Evolutionary conservation across 2,797 vertebrate species (phyloP).

Genomic region (Huso huso): DNA sequence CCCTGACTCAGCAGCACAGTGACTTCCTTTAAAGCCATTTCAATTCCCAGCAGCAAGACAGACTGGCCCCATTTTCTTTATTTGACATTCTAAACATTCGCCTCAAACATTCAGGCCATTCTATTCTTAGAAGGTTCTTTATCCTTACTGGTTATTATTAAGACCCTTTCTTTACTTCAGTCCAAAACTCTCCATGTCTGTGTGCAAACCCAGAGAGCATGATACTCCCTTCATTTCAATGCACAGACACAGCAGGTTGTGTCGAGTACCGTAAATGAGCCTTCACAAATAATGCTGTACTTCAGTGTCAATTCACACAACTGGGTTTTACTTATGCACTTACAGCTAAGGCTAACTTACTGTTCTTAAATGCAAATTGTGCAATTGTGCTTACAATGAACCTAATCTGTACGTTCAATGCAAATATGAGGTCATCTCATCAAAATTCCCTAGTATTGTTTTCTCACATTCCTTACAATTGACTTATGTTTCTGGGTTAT

Average conservation of each 20-base stretch:
- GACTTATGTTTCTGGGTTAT: no score
- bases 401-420: no score
- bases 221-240: conserved; percentile 15
- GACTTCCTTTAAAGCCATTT: background rate
- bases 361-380: no score
- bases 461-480: no score
- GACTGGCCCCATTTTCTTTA: background rate
- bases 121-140: background rate
- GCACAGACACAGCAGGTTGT: conserved; percentile 11
- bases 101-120: background rate
- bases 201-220: background rate
- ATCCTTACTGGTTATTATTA: background rate
- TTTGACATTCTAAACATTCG: background rate
- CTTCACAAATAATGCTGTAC: background rate
- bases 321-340: no score
- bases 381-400: no score
- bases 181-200: conserved; percentile 6
- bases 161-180: conserved; percentile 8
- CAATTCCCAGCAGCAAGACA: background rate
- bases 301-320: no score
- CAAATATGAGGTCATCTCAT: no score
- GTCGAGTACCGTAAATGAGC: conserved; percentile 2
- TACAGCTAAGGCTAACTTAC: no score
- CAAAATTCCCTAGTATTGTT: no score
- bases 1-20: background rate